Conservation (phyloP, 2,888 invertebrate species). For the Meta bourneti region DNA sequence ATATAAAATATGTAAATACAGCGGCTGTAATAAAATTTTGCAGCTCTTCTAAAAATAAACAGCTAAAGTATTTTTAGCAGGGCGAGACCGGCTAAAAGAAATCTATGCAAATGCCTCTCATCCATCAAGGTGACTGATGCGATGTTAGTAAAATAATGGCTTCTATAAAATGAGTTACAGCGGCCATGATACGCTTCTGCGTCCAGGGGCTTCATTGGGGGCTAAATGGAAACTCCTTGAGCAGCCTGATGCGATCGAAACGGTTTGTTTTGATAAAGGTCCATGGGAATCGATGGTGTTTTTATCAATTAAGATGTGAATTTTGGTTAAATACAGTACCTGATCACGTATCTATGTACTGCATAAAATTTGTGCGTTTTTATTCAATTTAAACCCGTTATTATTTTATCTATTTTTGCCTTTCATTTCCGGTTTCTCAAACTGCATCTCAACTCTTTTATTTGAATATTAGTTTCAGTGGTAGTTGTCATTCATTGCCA, state of each 20-base stretch:
- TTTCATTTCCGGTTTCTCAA: no score
- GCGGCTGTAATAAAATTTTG: conserved; percentile 53
- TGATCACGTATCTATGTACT: background rate
- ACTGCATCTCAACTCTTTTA: no score
- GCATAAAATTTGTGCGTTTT: background rate
- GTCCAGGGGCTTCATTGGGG: background rate
- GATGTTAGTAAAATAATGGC: conserved; percentile 60
- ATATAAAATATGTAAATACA: conserved; percentile 59
- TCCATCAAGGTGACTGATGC: conserved; percentile 59
- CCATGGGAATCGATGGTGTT: background rate
- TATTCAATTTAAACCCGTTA: no score
- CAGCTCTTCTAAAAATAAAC: conserved; percentile 32
- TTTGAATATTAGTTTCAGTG: no score
- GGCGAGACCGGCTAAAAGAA: conserved; percentile 7
- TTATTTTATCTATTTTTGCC: no score
- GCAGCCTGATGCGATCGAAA: background rate
- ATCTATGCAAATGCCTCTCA: conserved; percentile 51
- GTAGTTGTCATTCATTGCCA: no score
- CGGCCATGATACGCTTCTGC: background rate
- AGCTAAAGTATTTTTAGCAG: conserved; percentile 20
- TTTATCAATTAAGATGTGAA: background rate
- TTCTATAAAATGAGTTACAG: conserved; percentile 57
- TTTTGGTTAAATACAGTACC: background rate
- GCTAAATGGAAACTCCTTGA: background rate
- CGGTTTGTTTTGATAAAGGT: background rate